phyloP scores from a whole-genome alignment of 1,140 invertebrate species.

The Drosophila arizonae region DNA sequence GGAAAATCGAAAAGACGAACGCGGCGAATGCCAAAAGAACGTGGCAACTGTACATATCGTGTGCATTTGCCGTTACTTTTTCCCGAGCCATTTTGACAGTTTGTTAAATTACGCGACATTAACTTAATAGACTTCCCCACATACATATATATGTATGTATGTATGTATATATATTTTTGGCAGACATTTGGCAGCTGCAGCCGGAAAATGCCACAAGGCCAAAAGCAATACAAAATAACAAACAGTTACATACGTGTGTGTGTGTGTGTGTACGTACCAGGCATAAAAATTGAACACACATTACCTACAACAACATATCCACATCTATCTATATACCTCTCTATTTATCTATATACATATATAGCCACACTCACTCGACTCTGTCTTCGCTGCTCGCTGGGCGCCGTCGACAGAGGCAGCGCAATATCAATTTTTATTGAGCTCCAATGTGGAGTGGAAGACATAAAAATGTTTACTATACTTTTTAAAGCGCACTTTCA shows the following conservation, averaged over 20 bases:
- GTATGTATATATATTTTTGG: constrained; percentile 31
- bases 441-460: constrained; percentile 4
- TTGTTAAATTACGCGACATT: constrained; percentile 79
- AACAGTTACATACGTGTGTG: constrained; percentile 15
- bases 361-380: background rate
- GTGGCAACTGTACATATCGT: constrained; percentile 42
- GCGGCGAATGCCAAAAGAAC: background rate
- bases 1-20: constrained; percentile 5
- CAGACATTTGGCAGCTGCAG: constrained; percentile 74
- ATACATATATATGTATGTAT: constrained; percentile 18
- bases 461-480: constrained; percentile 3
- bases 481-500: constrained; percentile 5
- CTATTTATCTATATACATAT: constrained; percentile 7
- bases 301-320: background rate
- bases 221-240: constrained; percentile 35
- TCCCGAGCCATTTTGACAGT: constrained; percentile 69
- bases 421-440: constrained; percentile 21
- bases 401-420: background rate
- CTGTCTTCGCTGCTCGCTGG: constrained; percentile 4
- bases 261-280: constrained; percentile 13
- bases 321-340: background rate
- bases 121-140: constrained; percentile 78
- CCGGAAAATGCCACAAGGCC: constrained; percentile 57
- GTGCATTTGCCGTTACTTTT: constrained; percentile 59
- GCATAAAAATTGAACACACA: constrained; percentile 19